phyloP scores from a whole-genome alignment of 2,113 vertebrate genomes.

The Paracanthobrama guichenoti region DNA sequence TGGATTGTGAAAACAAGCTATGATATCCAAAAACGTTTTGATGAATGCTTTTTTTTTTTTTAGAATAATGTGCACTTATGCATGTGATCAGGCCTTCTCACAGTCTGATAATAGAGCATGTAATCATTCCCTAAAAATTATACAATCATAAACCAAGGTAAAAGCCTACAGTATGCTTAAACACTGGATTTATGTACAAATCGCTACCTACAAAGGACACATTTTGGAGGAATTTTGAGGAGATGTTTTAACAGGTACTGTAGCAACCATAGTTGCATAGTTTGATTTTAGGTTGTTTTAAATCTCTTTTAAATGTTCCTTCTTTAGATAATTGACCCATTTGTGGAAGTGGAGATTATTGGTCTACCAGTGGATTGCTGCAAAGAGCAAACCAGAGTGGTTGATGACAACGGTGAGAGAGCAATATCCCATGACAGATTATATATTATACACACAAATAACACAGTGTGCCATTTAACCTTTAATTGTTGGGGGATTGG shows the following conservation, averaged over 20 bases:
- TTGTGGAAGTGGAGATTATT: constrained; percentile 97
- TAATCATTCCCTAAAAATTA: background rate
- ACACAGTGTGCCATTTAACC: constrained; percentile 12
- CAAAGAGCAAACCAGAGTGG: constrained; percentile 95
- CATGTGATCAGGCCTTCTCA: background rate
- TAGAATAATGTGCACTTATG: background rate
- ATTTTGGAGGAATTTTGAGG: too few species aligned
- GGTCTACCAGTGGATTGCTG: constrained; percentile 91
- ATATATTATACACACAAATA: background rate
- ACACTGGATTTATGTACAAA: too few species aligned
- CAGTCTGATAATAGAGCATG: background rate
- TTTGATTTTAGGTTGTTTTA: background rate
- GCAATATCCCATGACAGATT: background rate
- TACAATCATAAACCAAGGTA: background rate
- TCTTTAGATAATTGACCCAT: constrained; percentile 94
- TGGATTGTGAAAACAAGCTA: background rate
- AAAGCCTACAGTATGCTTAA: background rate
- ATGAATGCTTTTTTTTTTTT: background rate
- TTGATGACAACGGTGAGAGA: constrained; percentile 93
- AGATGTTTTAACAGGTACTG: background rate
- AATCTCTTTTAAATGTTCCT: constrained; percentile 37
- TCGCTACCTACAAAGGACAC: background rate
- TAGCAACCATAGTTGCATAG: background rate
- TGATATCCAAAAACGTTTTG: background rate
- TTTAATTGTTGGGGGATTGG: constrained; percentile 2